Conservation (phyloP, 2,888 invertebrate genomes). For the Caenorhabditis becei region DNA sequence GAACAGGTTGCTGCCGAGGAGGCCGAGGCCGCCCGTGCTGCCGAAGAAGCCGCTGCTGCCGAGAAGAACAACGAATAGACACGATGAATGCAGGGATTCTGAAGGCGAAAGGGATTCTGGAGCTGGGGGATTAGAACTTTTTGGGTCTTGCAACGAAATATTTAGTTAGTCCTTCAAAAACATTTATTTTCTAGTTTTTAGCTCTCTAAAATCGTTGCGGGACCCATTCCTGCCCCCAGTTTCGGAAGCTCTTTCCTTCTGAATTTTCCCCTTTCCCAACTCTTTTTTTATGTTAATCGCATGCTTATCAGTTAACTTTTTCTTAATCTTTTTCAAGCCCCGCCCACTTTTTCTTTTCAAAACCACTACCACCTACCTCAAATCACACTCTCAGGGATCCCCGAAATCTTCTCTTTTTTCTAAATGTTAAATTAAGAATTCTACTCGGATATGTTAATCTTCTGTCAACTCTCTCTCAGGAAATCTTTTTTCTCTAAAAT, state of each 20-base stretch:
- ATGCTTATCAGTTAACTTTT: neutral
- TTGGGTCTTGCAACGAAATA: too few relatives aligned
- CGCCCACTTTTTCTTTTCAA: constrained; percentile 7
- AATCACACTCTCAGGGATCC: constrained; percentile 53
- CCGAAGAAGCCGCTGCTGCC: constrained; percentile 6
- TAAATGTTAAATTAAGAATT: neutral
- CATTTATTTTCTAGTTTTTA: too few relatives aligned
- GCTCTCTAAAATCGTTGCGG: neutral
- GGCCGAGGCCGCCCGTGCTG: constrained; percentile 45
- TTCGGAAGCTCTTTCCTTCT: constrained; percentile 23
- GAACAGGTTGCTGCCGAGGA: constrained; percentile 54
- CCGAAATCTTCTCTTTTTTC: constrained; percentile 1
- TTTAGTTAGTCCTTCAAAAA: too few relatives aligned
- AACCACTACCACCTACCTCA: constrained; percentile 41
- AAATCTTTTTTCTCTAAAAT: constrained; percentile 12
- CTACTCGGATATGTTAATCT: neutral
- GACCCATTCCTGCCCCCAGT: neutral
- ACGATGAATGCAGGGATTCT: too few relatives aligned
- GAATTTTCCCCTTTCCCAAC: neutral
- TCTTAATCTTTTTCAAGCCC: neutral
- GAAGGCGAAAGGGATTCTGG: too few relatives aligned
- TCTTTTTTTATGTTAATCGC: neutral
- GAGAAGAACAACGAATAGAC: neutral
- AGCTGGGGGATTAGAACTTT: neutral
- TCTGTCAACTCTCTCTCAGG: constrained; percentile 24